Evolutionary conservation across 2,888 invertebrate genomes (phyloP), one percentile per base, ranked within the genome.

Genomic region (Anoncus sp.): DNA sequence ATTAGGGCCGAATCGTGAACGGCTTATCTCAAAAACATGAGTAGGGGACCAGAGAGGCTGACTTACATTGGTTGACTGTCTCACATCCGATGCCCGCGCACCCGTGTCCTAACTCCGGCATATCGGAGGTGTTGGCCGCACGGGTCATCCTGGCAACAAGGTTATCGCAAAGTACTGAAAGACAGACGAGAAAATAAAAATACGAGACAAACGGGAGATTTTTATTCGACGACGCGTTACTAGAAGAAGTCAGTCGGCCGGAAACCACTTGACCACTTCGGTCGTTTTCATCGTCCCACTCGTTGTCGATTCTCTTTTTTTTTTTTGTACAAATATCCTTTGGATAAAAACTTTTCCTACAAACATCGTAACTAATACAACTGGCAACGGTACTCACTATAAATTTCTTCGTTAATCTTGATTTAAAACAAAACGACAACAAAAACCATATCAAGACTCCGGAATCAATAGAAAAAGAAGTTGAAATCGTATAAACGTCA

Each of bases 91-190:
- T 72, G 63, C 59, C 20, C 59, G 20, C 24, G 10, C 35, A 73
- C 72, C 49, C 57, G 65, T 69, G 74, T 82, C 78, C 83, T 43
- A 85, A 84, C 81, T 80, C 80, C 60, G 27, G 49, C 65, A 24
- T 77, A 75, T 82, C 83, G 77, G 85, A 86, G 85, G 87, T 88
- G 86, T 86, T 85, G 82, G 83, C 81, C 43, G 67, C 73, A 77
- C 66, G 78, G 89, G 87, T 89, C 89, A 88, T 85, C 84, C 81
- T 71, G 80, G 81, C 78, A 80, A 77, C 78, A 85, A 85, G 90
- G 90, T 90, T 90, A 90, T 90, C 90, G 45, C 71, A 35, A 40
- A 38, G 59, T 71, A 76, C 74, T 71, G 70, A 80, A 79, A 79
- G 49, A 63, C 47, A 43, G 63, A 70, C 45, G 66, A 38, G 59